phyloP scores from a whole-genome alignment of 2,797 vertebrate genomes.

The Eleutherodactylus coqui region DNA sequence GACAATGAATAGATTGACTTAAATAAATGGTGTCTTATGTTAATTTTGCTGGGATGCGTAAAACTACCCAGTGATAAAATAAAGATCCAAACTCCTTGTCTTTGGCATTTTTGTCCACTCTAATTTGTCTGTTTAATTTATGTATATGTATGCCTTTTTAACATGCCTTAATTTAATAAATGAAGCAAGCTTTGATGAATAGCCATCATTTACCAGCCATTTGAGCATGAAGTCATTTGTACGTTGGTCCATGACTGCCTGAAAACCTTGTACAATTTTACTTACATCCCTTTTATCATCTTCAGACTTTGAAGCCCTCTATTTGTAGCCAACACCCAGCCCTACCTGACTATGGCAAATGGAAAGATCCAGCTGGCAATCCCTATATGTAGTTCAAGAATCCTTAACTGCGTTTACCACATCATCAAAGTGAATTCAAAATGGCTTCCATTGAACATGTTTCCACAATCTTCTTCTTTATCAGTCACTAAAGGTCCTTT shows the following conservation, averaged over 20 bases:
- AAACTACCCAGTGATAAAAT: conserved; percentile 38
- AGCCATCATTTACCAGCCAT: conserved; percentile 61
- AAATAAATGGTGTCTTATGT: conserved; percentile 33
- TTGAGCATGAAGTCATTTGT: conserved; percentile 65
- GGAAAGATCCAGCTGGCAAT: background rate
- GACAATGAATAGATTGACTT: conserved; percentile 48
- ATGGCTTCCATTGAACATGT: background rate
- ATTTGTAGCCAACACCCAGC: background rate
- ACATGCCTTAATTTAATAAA: conserved; percentile 62
- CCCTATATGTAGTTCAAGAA: background rate
- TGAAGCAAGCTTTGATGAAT: conserved; percentile 63
- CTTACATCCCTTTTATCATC: conserved; percentile 45
- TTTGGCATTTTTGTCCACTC: conserved; percentile 56
- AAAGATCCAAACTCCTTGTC: conserved; percentile 49
- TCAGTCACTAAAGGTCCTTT: background rate
- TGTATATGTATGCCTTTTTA: conserved; percentile 61
- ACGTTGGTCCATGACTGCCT: conserved; percentile 60
- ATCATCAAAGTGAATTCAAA: background rate
- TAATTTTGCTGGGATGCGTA: conserved; percentile 37
- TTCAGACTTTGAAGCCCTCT: conserved; percentile 4
- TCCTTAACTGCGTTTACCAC: background rate
- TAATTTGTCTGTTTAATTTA: conserved; percentile 63
- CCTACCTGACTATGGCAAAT: background rate
- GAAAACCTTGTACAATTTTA: conserved; percentile 57
- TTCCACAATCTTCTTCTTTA: background rate